Conservation (phyloP, 2,797 vertebrate species). For the Pseudomugil tenellus region DNA sequence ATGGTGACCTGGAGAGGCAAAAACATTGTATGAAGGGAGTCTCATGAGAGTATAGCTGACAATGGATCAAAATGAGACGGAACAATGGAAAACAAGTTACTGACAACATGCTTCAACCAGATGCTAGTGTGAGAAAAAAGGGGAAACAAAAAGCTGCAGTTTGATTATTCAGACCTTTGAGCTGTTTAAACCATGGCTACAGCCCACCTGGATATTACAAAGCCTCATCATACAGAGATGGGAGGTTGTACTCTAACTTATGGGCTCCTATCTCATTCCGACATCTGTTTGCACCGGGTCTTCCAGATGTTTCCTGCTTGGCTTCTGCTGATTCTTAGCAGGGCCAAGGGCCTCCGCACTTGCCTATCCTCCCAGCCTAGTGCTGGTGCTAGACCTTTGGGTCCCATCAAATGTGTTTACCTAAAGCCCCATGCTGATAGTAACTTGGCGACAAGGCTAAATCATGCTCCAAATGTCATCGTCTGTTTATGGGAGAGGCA, state of each 20-base stretch:
- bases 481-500: constrained; percentile 67
- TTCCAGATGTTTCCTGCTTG: constrained; percentile 89
- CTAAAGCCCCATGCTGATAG: constrained; percentile 71
- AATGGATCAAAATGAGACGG: constrained; percentile 85
- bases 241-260: constrained; percentile 69
- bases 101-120: constrained; percentile 79
- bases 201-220: constrained; percentile 81
- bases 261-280: constrained; percentile 79
- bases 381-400: constrained; percentile 65
- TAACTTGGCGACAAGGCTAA: constrained; percentile 78
- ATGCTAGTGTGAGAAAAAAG: constrained; percentile 76
- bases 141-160: constrained; percentile 38
- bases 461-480: constrained; percentile 79
- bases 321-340: constrained; percentile 72
- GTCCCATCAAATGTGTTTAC: constrained; percentile 79
- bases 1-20: constrained; percentile 70
- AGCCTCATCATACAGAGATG: constrained; percentile 67
- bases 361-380: constrained; percentile 62
- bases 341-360: constrained; percentile 67
- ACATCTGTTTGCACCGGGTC: constrained; percentile 84
- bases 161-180: constrained; percentile 81
- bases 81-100: constrained; percentile 79
- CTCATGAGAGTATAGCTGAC: constrained; percentile 80
- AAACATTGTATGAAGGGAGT: constrained; percentile 75
- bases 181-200: constrained; percentile 76